Evolutionary conservation across 2,113 vertebrate species (phyloP).

Genomic region (Oryctolagus cuniculus): DNA sequence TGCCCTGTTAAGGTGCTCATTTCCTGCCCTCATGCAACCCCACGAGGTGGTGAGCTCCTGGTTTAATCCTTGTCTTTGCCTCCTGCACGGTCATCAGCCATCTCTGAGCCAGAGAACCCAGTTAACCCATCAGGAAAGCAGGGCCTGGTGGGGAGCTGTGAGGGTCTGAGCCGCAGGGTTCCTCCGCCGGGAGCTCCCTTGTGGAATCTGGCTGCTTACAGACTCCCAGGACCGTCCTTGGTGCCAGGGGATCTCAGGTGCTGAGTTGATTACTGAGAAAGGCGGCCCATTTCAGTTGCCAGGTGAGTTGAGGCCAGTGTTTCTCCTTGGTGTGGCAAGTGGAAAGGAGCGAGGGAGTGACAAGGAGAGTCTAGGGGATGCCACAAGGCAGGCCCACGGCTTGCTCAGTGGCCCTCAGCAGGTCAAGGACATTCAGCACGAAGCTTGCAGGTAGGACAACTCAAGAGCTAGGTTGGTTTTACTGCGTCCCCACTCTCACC

Average conservation of each 20-base stretch:
- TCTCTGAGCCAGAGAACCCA: neutral
- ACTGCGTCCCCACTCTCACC: neutral
- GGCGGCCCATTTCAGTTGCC: neutral
- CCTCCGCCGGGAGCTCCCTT: neutral
- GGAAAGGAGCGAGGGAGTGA: neutral
- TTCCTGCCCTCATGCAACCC: neutral
- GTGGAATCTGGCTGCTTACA: neutral
- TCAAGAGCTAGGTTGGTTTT: neutral
- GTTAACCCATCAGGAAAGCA: too few relatives aligned
- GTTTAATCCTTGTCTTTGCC: neutral
- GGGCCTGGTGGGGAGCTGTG: neutral
- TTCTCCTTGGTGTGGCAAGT: neutral
- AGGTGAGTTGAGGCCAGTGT: neutral
- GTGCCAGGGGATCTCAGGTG: neutral
- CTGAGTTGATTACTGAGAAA: slow-evolving; percentile 6
- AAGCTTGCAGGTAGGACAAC: neutral
- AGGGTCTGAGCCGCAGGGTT: neutral
- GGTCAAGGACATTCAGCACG: neutral
- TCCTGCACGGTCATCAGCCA: accelerated
- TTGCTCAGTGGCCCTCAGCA: neutral
- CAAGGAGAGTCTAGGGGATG: neutral
- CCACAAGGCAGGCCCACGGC: neutral
- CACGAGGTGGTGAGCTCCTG: neutral
- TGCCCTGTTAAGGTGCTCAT: neutral
- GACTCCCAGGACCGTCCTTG: neutral